Evolutionary conservation across 2,888 invertebrate species (phyloP), one percentile per base, ranked within the genome.

Genomic region (Brachyptera risi): DNA sequence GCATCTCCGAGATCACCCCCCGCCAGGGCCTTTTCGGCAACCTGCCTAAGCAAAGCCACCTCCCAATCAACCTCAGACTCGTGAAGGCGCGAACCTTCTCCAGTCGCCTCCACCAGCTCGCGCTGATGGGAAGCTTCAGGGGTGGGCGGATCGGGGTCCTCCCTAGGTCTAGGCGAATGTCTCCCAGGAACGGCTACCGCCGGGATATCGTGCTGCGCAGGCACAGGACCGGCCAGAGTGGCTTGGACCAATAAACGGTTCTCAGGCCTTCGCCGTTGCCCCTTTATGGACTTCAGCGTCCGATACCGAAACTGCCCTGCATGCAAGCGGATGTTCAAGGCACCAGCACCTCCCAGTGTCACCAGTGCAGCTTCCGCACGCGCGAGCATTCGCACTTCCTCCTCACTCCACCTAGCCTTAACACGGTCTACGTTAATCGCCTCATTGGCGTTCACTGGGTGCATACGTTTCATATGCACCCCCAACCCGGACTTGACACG

Each of bases 401-500:
- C 58, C 26, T 49, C 58, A 19, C 21, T 58, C 58, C 58, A 58
- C 21, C 49, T 23, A 5, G 24, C 17, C 15, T 58, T 58, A 1
- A 31, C 31, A 31, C 31, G 31, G 19, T 2, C 35, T 17, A 56
- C 37, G 2, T 1, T 4, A 21, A 56, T n/a, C 13, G 1, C 27
- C 5, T 23, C 19, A 17, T 59, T 27, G 4, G 54, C 59, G 1
- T 21, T 47, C 1, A 17, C 24, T 3, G 54, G 54, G 35, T 59
- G 59, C 13, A 21, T 21, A 27, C 50, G 50, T 11, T 21, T 50
- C 17, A 17, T 19, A 19, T 50, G 21, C 3, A 17, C 26, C 26
- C 50, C 50, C 11, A 50, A 50, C 26, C 50, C 50, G 11, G 21
- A 4, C 50, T 50, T 50, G 1, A 31, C 31, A 31, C 31, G 31